These are phyloP conservation scores for Drosophila nebulosa DNA, from an alignment of 1,140 invertebrate genomes.

Conservation along the genomic window DNA sequence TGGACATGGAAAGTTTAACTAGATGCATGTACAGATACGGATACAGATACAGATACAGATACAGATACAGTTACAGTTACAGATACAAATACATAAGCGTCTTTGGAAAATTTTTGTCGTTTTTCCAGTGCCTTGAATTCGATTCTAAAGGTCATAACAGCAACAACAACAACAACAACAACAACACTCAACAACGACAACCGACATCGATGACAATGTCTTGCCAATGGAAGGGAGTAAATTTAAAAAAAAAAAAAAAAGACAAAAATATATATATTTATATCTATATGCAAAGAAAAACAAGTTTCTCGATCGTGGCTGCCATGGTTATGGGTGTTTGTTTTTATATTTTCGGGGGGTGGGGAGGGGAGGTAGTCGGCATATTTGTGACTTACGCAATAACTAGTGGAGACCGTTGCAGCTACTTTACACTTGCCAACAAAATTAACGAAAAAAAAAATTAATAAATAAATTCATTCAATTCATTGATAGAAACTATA, in stretches of 20 bases:
- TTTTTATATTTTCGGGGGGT: not conserved
- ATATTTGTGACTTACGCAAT: not conserved
- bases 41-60: not conserved
- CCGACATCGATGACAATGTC: slow-evolving; percentile 33
- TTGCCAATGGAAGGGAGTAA: slow-evolving; percentile 29
- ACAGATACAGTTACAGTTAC: not conserved
- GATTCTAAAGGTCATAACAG: slow-evolving; percentile 60
- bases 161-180: not conserved
- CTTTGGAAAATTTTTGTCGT: slow-evolving; percentile 47
- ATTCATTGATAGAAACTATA: too few species aligned
- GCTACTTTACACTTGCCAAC: not conserved
- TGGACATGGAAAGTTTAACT: slow-evolving; percentile 1
- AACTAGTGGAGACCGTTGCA: not conserved
- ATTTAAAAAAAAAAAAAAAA: not conserved
- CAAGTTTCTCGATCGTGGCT: slow-evolving; percentile 22
- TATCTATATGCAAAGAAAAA: slow-evolving; percentile 23
- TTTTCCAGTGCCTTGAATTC: slow-evolving; percentile 58
- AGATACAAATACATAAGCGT: not conserved
- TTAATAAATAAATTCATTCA: too few species aligned
- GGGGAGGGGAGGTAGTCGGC: not conserved
- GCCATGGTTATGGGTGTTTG: slow-evolving; percentile 3
- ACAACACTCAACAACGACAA: slow-evolving; percentile 6
- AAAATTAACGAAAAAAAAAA: not conserved
- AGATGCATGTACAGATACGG: not conserved
- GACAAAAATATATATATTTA: not conserved